Evolutionary conservation across 2,888 invertebrate genomes (phyloP).

Genomic region (Eupithecia centaureata): DNA sequence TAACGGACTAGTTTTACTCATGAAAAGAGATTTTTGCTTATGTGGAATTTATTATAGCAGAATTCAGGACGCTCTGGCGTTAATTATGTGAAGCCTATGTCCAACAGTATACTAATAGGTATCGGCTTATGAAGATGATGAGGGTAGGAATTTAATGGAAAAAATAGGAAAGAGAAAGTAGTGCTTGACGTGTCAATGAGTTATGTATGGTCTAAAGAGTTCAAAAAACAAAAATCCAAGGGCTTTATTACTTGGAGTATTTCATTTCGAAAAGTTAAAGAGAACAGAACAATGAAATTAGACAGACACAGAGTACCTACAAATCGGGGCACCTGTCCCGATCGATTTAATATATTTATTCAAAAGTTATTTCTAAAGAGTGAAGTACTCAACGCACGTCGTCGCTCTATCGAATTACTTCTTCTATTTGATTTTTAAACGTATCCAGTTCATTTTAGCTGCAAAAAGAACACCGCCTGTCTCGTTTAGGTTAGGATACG

Average conservation of each 20-base stretch:
- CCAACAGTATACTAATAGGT: too few relatives aligned
- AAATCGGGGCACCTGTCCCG: neutral
- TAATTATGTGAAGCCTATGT: too few relatives aligned
- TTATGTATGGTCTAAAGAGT: too few relatives aligned
- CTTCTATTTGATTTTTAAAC: neutral
- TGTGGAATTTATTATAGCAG: too few relatives aligned
- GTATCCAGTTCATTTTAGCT: neutral
- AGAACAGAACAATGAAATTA: neutral
- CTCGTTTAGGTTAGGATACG: constrained; percentile 29
- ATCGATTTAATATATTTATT: neutral
- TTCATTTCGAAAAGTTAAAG: too few relatives aligned
- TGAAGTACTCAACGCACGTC: neutral
- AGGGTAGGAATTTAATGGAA: neutral
- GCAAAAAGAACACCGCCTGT: constrained; percentile 2
- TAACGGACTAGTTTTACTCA: too few relatives aligned
- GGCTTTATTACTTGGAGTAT: too few relatives aligned
- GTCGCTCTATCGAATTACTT: neutral
- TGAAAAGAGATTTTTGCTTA: too few relatives aligned
- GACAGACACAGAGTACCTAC: neutral
- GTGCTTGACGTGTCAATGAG: too few relatives aligned
- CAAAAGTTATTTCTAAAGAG: neutral
- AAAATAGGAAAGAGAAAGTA: neutral
- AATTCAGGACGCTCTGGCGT: too few relatives aligned
- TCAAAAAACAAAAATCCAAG: too few relatives aligned
- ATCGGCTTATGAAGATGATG: too few relatives aligned